Evolutionary conservation across 2,113 vertebrate genomes (phyloP), one percentile per base, ranked within the genome.

Genomic region (Mastomys natalensis): DNA sequence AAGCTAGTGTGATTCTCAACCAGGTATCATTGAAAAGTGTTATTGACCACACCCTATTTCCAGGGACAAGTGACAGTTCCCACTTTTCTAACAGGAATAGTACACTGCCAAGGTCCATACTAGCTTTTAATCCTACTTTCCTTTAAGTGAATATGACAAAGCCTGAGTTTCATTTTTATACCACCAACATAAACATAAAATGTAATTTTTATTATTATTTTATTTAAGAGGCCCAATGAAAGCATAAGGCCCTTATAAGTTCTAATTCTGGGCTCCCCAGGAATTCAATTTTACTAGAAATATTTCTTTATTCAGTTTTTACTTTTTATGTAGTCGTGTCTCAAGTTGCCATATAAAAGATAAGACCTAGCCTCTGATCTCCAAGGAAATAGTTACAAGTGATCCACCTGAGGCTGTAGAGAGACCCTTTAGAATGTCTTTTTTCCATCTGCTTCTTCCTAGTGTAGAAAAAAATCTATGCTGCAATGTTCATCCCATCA

Each of bases 401-500:
- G 92, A 94, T 11, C 2, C 31, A 96, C 55, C 16, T 15, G 53
- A 96, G 51, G 6, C 16, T 40, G 24, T 29, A 43, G 29, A 80
- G 24, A 60, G 66, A 87, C n/a, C 70, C 66, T 72, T 86, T 86
- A 89, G 72, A 77, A 85, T 87, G 26, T 78, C 13, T 22, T 90
- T 86, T 89, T 91, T 76, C 73, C 60, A 70, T 87, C 62, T 66
- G 15, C 82, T 43, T 93, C 81, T 95, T 95, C 53, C 70, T 80
- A 66, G 40, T 80, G 29, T 37, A 84, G 45, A 97, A 91, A 92
- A 97, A 91, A 92, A 92, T 45, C 74, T 62, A 21, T 34, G 87
- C 45, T 43, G 43, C 7, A 80, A 76, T 58, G 45, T 89, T 88
- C 12, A 91, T 58, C 53, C 87, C 70, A 93, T 66, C 68, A 87